These are phyloP conservation scores for Erebia aethiops DNA, from an alignment of 2,888 invertebrate genomes.

Conservation along the genomic window DNA sequence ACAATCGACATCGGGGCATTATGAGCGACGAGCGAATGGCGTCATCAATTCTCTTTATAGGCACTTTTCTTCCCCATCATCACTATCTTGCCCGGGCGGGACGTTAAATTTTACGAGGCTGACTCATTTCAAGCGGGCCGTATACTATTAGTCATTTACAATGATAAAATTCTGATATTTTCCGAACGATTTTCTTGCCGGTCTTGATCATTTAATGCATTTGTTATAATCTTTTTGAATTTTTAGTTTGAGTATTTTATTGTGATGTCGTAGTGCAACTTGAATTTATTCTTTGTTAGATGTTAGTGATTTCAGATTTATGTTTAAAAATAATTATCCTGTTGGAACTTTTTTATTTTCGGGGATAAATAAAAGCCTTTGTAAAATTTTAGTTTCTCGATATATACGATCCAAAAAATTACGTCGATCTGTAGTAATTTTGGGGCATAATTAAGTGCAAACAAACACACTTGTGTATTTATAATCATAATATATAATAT, in stretches of 20 bases:
- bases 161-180: constrained; percentile 44
- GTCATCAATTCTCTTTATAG: constrained; percentile 79
- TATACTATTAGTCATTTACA: constrained; percentile 66
- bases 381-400: not conserved
- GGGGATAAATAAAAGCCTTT: not conserved
- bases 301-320: too few relatives aligned
- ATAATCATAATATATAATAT: too few relatives aligned
- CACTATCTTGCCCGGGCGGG: constrained; percentile 70
- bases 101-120: constrained; percentile 76
- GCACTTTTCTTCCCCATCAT: constrained; percentile 71
- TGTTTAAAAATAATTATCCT: not conserved
- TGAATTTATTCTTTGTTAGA: too few relatives aligned
- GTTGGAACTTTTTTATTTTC: too few relatives aligned
- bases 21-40: constrained; percentile 52
- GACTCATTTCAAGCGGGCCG: constrained; percentile 68
- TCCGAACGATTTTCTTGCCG: constrained; percentile 38
- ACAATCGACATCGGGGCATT: constrained; percentile 44
- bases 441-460: too few relatives aligned
- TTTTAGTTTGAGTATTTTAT: too few relatives aligned
- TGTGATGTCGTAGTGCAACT: too few relatives aligned
- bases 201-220: constrained; percentile 22
- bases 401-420: too few relatives aligned
- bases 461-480: too few relatives aligned
- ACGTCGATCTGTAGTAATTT: too few relatives aligned
- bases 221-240: not conserved